Conservation (phyloP, 92 coral and sea anemone genomes). For the Ricordea florida region DNA sequence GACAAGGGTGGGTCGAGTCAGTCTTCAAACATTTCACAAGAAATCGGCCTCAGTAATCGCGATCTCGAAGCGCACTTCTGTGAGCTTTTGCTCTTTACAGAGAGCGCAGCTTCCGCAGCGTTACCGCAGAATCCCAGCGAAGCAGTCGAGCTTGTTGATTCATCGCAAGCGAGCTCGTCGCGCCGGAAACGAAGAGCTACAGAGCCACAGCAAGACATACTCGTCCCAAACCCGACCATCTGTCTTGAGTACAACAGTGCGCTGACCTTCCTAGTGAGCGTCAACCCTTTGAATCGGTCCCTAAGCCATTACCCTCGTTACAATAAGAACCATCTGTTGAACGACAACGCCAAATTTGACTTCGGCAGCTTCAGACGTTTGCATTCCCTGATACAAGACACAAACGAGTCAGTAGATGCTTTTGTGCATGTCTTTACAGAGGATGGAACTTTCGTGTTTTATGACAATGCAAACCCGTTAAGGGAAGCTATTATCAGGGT, state of each 20-base stretch:
- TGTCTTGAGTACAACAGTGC: constrained; percentile 73
- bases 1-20: too few species aligned
- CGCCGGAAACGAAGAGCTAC: too few species aligned
- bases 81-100: too few species aligned
- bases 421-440: constrained; percentile 88
- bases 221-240: constrained; percentile 66
- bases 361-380: constrained; percentile 91
- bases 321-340: constrained; percentile 87
- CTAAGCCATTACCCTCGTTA: constrained; percentile 90
- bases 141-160: too few species aligned
- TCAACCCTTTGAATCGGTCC: constrained; percentile 77
- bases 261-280: constrained; percentile 61
- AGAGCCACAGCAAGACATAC: too few species aligned
- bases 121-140: too few species aligned
- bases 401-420: constrained; percentile 71
- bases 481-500: constrained; percentile 77
- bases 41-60: too few species aligned
- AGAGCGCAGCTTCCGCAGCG: too few species aligned
- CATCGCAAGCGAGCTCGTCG: too few species aligned
- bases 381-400: constrained; percentile 80
- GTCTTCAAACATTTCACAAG: too few species aligned
- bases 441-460: constrained; percentile 91
- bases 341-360: constrained; percentile 82
- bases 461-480: constrained; percentile 81
- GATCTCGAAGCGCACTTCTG: too few species aligned